Base-by-base conservation (phyloP, 2,888 invertebrate species). In the Pyrocoelia pectoralis region DNA sequence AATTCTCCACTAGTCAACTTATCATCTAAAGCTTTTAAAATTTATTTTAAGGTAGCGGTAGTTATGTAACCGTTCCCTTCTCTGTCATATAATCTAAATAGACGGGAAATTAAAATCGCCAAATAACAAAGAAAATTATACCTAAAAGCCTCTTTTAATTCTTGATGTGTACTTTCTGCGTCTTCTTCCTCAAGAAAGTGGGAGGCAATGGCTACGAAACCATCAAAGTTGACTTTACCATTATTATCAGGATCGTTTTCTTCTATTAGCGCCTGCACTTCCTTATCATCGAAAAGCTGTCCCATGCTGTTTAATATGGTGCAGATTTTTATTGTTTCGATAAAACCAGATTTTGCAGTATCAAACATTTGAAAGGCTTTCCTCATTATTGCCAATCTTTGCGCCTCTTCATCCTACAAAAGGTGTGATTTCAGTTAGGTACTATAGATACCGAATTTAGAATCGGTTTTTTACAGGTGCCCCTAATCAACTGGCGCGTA, bases 351-450 rank as follows among this genome's bases (percentile, higher is more conserved):
- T 84, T 95, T 96, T 73, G 92, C 91, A 70, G 95, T 94, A 83
- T 97, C 97, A 79, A 96, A 97, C 96, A 97, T 97, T 83, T 95
- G 94, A 87, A 97, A 97, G 74, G 95, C 95, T 83, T 94, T 95
- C 79, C 94, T 92, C 86, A 97, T 92, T 83, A 96, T 94, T 84
- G 89, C 91, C 86, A 89, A 87, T 83, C 92, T 92, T 80, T 92
- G 92, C 73, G 90, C 90, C 77, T 92, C 92, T 77, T 91, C 91
- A 68, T 79, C 79, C 70, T 74, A 13, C 12, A 10, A 41, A 41
- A 13, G 14, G 8, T 41, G 6, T n/a, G n/a, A n/a, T n/a, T n/a
- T n/a, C n/a, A n/a, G n/a, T n/a, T n/a, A n/a, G n/a, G n/a, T n/a
- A n/a, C n/a, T n/a, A n/a, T n/a, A n/a, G n/a, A n/a, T n/a, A n/a